These are phyloP conservation scores for Syndactyla subalaris DNA, from an alignment of 2,797 vertebrate genomes.

Conservation along the genomic window DNA sequence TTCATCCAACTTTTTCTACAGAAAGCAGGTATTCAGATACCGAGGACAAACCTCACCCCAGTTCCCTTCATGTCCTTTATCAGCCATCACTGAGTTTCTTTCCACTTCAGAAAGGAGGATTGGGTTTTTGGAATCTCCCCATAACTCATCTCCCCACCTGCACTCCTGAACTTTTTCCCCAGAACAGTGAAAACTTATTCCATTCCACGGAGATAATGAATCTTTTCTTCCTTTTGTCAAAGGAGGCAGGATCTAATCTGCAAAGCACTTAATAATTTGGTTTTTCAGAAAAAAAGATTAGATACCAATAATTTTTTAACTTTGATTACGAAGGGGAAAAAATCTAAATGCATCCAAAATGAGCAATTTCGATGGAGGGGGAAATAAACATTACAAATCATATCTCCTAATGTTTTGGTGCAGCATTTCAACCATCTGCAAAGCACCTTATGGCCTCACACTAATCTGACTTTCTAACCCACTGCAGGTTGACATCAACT, in stretches of 20 bases:
- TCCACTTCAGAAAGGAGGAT: not conserved
- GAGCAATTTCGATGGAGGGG: not conserved
- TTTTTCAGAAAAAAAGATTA: not conserved
- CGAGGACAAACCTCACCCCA: not conserved
- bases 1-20: not conserved
- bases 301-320: not conserved
- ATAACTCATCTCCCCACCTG: not conserved
- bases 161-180: not conserved
- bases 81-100: not conserved
- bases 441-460: conserved; percentile 20
- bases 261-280: not conserved
- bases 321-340: not conserved
- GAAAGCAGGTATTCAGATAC: not conserved
- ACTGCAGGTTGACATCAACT: not conserved
- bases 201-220: not conserved
- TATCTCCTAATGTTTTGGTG: not conserved
- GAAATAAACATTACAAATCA: not conserved
- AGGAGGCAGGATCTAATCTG: not conserved
- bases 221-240: not conserved
- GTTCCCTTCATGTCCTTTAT: not conserved
- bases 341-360: not conserved
- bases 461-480: conserved; percentile 31
- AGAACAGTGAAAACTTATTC: not conserved
- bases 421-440: conserved; percentile 36
- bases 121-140: not conserved